Evolutionary conservation across 2,888 invertebrate genomes (phyloP), one percentile per base, ranked within the genome.

Genomic region (Arrhopalites spinosus): DNA sequence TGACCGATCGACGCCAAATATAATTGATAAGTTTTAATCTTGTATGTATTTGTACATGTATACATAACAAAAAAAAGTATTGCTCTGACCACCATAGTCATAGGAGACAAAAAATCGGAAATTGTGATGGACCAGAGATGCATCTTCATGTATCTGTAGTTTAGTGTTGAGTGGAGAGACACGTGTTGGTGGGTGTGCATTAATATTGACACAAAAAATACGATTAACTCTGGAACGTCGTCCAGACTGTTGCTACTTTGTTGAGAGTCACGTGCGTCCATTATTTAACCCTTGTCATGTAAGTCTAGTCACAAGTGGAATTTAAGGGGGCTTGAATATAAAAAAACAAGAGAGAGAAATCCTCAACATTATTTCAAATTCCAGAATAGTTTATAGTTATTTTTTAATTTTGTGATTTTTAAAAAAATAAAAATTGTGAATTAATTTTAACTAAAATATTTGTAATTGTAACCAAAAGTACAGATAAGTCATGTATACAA

Each of bases 401-500:
- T 45, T 11, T 45, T 45, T 11, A 7, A 45, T 45, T 11, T 45
- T 45, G 15, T 45, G 45, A 45, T 45, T 11, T 11, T 45, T 45
- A 45, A 45, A 11, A 11, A 11, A 45, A 7, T 7, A 45, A 7
- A 45, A 11, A 11, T 15, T 45, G 17, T n/a, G 2, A n/a, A 50
- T n/a, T n/a, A 13, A 17, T n/a, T 5, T 50, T 5, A 13, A 3
- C 2, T 50, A 8, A 50, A 50, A 15, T 13, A 3, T 50, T 3
- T 23, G 23, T 5, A 27, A 25, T 25, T 27, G 3, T 7, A 20
- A 23, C 3, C 3, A 20, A n/a, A 25, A 61, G 27, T 2, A 25
- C 13, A 25, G 25, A 7, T 61, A 27, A 1, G 61, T 47, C 71
- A 76, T 76, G 76, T 76, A 73, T 66, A 61, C 75, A 47, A 73